Conservation (phyloP, 1,140 invertebrate genomes). For the Notospermus geniculatus region DNA sequence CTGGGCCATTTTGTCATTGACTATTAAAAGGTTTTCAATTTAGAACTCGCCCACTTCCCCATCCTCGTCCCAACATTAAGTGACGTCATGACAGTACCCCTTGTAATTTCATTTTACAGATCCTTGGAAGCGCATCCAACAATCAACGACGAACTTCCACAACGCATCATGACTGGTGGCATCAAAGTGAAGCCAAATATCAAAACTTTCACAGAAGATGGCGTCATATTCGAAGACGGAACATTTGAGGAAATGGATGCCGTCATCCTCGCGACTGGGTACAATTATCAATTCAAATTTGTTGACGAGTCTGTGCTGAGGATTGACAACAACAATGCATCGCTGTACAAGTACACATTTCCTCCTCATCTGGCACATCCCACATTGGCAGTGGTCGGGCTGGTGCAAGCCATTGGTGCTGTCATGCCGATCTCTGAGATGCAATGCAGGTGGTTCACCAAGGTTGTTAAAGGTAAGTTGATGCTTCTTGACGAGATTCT, state of each 20-base stretch:
- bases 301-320: constrained; percentile 32
- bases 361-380: constrained; percentile 50
- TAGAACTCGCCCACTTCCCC: no score
- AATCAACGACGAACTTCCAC: constrained; percentile 62
- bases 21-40: no score
- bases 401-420: constrained; percentile 61
- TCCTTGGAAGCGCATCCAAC: constrained; percentile 56
- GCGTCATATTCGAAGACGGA: constrained; percentile 49
- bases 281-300: constrained; percentile 45
- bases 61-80: no score
- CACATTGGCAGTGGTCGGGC: constrained; percentile 59
- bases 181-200: constrained; percentile 54
- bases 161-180: constrained; percentile 57
- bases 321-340: constrained; percentile 48
- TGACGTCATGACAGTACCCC: no score
- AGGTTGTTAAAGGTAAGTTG: constrained; percentile 21
- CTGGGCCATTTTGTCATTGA: no score
- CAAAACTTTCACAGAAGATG: constrained; percentile 36
- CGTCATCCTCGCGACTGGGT: constrained; percentile 50
- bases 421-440: constrained; percentile 61
- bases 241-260: constrained; percentile 40
- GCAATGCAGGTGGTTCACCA: constrained; percentile 55
- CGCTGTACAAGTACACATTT: constrained; percentile 60
- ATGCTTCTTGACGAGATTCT: no score
- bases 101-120: constrained; percentile 33